Evolutionary conservation across 2,888 invertebrate genomes (phyloP), one percentile per base, ranked within the genome.

Genomic region (Protonemura montana): DNA sequence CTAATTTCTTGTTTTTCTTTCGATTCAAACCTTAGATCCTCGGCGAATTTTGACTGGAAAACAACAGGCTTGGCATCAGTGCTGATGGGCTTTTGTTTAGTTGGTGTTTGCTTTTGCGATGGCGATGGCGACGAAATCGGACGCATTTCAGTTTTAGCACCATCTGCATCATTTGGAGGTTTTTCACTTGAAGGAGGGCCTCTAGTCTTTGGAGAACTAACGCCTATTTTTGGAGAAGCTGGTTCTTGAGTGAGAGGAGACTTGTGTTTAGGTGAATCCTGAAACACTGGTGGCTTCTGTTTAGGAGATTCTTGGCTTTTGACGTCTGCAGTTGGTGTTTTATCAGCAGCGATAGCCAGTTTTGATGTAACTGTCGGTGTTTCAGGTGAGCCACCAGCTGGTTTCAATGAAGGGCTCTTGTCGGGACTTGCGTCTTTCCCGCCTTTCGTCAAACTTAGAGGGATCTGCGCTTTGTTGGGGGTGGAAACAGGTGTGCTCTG

Each of bases 21-120:
- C 28, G 84, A 7, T 76, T 84, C 84, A 27, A 84, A 84, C 59
- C 59, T 84, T 16, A 84, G 25, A 28, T 84, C 84, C 59, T 84
- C 84, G 26, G 84, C 27, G 29, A 84, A 84, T 84, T 59, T 84
- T 59, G 84, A 84, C 27, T 84, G 59, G 28, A 84, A 84, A 27
- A 84, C 84, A 0, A 84, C 84, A 76, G 84, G 84, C 28, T 84
- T 84, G 28, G 29, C 28, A 25, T 84, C 59, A 26, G 76, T 21
- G 42, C 25, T 76, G 1, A 27, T 21, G 3, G 59, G 76, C 29
- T 84, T 84, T 84, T 42, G 59, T 30, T 84, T 84, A 6, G 84
- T 84, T 0, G 84, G 84, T 29, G 84, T 84, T 42, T 84, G 59
- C 28, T 84, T 84, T 28, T 81, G 28, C 0, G 30, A 78, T 26